Evolutionary conservation across 1,140 invertebrate species (phyloP).

Genomic region (Drosophila ercepeae): DNA sequence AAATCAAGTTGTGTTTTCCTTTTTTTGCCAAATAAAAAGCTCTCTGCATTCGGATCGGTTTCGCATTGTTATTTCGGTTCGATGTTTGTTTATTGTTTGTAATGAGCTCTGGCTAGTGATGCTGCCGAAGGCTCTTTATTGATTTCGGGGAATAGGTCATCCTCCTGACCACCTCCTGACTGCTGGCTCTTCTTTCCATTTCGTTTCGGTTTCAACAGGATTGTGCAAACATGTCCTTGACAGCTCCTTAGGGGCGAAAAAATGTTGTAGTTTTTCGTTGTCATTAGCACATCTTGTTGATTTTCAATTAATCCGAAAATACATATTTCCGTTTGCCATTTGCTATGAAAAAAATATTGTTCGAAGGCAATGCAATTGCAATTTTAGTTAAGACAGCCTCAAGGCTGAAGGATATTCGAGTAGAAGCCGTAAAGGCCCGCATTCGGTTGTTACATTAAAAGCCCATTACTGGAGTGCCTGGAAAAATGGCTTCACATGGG

Average conservation of each 20-base stretch:
- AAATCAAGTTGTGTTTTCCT: not conserved
- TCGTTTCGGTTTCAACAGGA: not conserved
- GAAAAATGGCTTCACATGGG: constrained; percentile 6
- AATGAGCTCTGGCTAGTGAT: constrained; percentile 35
- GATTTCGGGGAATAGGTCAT: constrained; percentile 5
- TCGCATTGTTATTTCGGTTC: not conserved
- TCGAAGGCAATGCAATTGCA: constrained; percentile 3
- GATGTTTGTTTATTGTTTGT: constrained; percentile 38
- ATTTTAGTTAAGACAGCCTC: not conserved
- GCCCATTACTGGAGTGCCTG: not conserved
- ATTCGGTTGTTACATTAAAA: not conserved
- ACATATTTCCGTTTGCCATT: not conserved
- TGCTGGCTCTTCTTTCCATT: not conserved
- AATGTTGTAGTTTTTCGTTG: constrained; percentile 1
- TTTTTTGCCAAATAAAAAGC: not conserved
- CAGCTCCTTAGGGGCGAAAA: constrained; percentile 1
- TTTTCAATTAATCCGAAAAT: constrained; percentile 34
- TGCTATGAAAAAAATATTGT: constrained; percentile 10
- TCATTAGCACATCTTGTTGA: constrained; percentile 38
- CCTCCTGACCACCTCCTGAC: too few species aligned
- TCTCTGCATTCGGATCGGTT: not conserved
- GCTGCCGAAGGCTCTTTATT: constrained; percentile 22
- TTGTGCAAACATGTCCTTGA: constrained; percentile 21
- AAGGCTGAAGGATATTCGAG: not conserved
- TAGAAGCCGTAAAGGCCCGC: not conserved